phyloP scores from a whole-genome alignment of 2,888 invertebrate species.

The Tenthredo distinguenda region DNA sequence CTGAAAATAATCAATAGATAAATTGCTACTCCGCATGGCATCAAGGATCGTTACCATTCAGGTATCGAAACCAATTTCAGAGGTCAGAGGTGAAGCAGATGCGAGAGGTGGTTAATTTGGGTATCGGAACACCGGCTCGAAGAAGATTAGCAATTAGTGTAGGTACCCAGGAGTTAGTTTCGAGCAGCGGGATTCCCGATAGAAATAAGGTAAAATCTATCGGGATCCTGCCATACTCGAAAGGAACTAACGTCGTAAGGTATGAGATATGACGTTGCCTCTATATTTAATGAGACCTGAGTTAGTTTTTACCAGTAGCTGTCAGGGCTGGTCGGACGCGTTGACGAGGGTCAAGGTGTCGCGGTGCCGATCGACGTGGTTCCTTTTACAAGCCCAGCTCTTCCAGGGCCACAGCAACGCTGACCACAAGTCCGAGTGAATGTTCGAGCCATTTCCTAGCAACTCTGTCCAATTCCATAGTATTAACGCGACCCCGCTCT shows the following conservation, averaged over 20 bases:
- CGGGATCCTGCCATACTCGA: background rate
- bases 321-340: conserved; percentile 16
- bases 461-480: conserved; percentile 30
- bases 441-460: conserved; percentile 29
- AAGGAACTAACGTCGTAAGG: background rate
- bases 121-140: background rate
- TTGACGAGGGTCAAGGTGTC: conserved; percentile 49
- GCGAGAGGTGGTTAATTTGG: background rate
- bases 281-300: conserved; percentile 47
- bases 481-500: conserved; percentile 9
- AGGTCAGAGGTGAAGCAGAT: background rate
- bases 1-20: background rate
- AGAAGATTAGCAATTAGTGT: conserved; percentile 20
- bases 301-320: conserved; percentile 39
- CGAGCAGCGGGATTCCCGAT: background rate
- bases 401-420: background rate
- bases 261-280: conserved; percentile 38
- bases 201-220: conserved; percentile 14
- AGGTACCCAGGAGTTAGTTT: background rate
- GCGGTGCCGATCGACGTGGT: conserved; percentile 39
- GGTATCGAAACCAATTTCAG: background rate
- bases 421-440: conserved; percentile 35
- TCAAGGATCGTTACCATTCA: background rate
- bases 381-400: conserved; percentile 7
- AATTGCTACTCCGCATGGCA: background rate